These are phyloP conservation scores for Drosophila cracens DNA, from an alignment of 2,888 invertebrate species.

Conservation along the genomic window DNA sequence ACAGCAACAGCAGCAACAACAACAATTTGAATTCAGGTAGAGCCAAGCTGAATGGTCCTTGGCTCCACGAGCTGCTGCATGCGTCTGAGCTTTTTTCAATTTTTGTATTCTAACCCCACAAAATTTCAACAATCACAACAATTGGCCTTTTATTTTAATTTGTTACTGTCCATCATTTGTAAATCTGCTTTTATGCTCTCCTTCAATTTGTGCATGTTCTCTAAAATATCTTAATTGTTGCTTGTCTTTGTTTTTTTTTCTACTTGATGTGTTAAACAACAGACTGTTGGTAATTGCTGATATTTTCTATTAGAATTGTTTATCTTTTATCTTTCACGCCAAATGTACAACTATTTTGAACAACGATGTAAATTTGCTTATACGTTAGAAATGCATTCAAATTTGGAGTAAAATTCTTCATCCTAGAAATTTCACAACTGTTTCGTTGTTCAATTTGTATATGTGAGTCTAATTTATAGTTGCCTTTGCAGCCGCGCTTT, in stretches of 20 bases:
- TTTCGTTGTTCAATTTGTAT: background rate
- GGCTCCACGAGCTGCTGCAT: constrained; percentile 70
- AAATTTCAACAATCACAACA: constrained; percentile 11
- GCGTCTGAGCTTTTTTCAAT: constrained; percentile 44
- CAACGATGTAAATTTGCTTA: background rate
- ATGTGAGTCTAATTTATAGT: constrained; percentile 31
- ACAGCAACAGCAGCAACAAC: constrained; percentile 66
- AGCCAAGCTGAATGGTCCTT: constrained; percentile 65
- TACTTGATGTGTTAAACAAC: background rate
- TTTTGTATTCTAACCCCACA: constrained; percentile 31
- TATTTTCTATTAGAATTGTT: background rate
- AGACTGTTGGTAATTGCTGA: background rate
- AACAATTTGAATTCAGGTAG: constrained; percentile 84
- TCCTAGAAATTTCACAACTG: background rate
- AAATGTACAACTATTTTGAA: background rate
- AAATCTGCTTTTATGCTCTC: background rate
- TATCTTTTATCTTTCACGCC: background rate
- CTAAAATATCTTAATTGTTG: background rate
- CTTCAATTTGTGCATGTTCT: constrained; percentile 21
- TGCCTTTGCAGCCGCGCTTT: constrained; percentile 88
- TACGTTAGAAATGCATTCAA: background rate
- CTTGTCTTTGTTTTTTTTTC: background rate
- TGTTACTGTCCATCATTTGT: constrained; percentile 2
- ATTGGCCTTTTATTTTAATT: constrained; percentile 15
- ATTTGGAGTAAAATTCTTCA: background rate